A percentile compares a stretch with the other conserved stretches of the same genome.
phyloP scores from a whole-genome alignment of 2,888 invertebrate species.

The Periphyllus acericola region DNA sequence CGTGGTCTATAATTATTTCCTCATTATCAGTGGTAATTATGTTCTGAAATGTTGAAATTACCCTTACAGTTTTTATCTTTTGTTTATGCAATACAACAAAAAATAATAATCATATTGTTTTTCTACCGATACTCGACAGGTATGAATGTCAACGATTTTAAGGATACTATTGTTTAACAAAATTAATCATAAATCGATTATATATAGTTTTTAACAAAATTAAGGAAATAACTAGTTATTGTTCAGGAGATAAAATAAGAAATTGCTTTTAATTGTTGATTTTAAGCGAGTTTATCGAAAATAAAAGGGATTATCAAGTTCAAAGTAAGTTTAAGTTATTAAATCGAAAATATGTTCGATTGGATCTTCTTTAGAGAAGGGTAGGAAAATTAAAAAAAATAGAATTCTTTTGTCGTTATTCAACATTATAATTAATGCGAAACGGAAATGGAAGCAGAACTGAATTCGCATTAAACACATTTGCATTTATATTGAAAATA shows the following conservation, averaged over 20 bases:
- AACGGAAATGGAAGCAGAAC: not conserved
- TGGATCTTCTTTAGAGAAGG: not conserved
- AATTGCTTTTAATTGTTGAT: not conserved
- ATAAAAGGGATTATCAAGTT: not conserved
- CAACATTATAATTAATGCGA: not conserved
- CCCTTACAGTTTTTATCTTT: not conserved
- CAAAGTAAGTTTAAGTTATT: not conserved
- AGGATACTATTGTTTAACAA: too few relatives aligned
- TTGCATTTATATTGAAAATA: conserved; percentile 43
- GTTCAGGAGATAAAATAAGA: too few relatives aligned
- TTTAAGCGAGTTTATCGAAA: not conserved
- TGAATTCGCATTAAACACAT: not conserved
- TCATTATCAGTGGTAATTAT: not conserved
- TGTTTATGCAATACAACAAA: too few relatives aligned
- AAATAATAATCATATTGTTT: too few relatives aligned
- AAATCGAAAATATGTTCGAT: not conserved
- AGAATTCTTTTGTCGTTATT: not conserved
- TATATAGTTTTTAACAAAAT: too few relatives aligned
- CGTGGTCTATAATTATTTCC: not conserved
- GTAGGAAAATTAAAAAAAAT: conserved; percentile 3
- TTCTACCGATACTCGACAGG: too few relatives aligned
- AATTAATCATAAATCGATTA: too few relatives aligned
- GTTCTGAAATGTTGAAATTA: not conserved
- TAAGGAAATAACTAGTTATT: too few relatives aligned
- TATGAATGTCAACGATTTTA: too few relatives aligned